These are phyloP conservation scores for Galago senegalensis DNA, from an alignment of 2,797 vertebrate genomes.

Conservation along the genomic window DNA sequence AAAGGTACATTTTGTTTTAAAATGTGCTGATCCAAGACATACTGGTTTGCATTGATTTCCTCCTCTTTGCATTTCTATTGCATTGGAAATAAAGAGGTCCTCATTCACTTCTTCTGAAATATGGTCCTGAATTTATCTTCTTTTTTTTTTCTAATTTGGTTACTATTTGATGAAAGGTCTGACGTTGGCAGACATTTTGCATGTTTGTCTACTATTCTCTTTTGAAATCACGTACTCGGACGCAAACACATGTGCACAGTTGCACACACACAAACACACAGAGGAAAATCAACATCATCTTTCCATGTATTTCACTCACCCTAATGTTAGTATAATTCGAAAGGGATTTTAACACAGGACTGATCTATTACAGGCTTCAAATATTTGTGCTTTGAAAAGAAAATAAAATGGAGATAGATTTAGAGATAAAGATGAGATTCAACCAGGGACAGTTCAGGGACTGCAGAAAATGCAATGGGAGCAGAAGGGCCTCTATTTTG, in stretches of 20 bases:
- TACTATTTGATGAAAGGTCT: conserved; percentile 82
- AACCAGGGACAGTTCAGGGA: conserved; percentile 69
- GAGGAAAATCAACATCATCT: conserved; percentile 70
- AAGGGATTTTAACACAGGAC: conserved; percentile 83
- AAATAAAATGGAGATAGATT: conserved; percentile 78
- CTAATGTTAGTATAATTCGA: conserved; percentile 82
- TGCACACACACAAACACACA: neutral
- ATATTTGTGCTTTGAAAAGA: conserved; percentile 86
- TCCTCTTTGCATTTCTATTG: conserved; percentile 84
- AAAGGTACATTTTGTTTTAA: conserved; percentile 91
- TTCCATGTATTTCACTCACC: conserved; percentile 61
- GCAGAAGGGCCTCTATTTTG: conserved; percentile 65
- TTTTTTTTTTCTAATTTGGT: conserved; percentile 77
- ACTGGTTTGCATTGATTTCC: conserved; percentile 81
- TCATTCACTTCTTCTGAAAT: conserved; percentile 81
- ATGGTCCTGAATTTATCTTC: conserved; percentile 84
- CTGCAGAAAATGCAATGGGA: conserved; percentile 51
- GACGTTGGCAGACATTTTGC: conserved; percentile 78
- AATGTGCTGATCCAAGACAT: conserved; percentile 87
- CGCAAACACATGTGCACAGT: neutral
- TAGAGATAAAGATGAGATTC: conserved; percentile 80
- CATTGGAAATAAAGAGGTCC: conserved; percentile 73
- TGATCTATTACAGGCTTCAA: conserved; percentile 83
- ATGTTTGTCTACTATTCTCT: conserved; percentile 79
- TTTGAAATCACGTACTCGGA: conserved; percentile 59